phyloP scores from a whole-genome alignment of 2,797 vertebrate species.

The Micrastur ruficollis region DNA sequence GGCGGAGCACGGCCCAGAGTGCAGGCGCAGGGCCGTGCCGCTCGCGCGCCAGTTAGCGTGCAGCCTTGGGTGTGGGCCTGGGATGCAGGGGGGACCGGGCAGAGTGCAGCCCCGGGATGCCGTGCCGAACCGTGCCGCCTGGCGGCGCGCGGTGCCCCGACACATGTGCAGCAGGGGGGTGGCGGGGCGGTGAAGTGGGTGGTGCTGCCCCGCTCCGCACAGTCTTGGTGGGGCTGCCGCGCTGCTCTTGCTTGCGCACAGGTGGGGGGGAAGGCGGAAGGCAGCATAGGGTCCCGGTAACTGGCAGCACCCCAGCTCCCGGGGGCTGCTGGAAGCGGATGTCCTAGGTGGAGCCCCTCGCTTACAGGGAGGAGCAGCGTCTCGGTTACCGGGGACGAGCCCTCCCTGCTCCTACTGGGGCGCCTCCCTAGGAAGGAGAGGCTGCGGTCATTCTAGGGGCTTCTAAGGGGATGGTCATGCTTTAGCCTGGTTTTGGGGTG shows the following conservation, averaged over 20 bases:
- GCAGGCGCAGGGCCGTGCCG: not conserved
- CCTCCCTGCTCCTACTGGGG: not conserved
- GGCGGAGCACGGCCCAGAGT: not conserved
- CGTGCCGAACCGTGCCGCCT: not conserved
- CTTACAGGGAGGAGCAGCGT: not conserved
- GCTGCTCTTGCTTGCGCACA: not conserved
- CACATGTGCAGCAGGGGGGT: not conserved
- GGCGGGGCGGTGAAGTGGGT: not conserved
- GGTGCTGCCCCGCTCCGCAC: no score
- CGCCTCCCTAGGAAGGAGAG: not conserved
- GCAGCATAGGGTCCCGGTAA: not conserved
- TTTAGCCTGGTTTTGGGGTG: not conserved
- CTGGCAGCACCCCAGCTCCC: not conserved
- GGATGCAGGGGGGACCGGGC: no score
- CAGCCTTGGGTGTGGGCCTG: no score
- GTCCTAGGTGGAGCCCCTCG: not conserved
- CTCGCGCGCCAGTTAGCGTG: not conserved
- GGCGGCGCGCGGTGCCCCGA: not conserved
- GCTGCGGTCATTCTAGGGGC: not conserved
- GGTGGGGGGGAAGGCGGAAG: not conserved
- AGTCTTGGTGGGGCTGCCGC: not conserved
- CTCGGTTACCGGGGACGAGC: not conserved
- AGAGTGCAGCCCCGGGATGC: not conserved
- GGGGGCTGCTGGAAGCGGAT: not conserved
- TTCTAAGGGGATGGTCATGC: not conserved